Base-by-base conservation (phyloP, 2,888 invertebrate species). In the Philopedon plagiatum region DNA sequence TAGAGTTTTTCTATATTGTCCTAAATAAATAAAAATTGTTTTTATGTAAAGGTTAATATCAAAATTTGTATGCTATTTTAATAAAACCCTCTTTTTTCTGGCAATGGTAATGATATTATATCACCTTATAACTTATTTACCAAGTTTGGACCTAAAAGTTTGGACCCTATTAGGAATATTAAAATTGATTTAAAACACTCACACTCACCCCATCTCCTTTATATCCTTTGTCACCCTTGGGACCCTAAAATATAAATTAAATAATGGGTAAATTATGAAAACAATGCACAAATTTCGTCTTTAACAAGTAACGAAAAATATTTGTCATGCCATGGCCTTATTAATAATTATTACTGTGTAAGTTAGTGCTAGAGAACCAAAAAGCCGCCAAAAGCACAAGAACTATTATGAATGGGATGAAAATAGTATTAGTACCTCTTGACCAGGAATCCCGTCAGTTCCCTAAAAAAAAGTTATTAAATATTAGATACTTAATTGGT, bases 361-460 rank as follows among this genome's bases (percentile, higher is more conserved):
- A 23, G n/a, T 15, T 21, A 19, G n/a, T 23, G 29, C 13, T 34
- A 37, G 57, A 60, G 13, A 56, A 29, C 39, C 34, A 15, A 29
- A 51, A 71, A 54, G 61, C 65, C 19, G 32, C 19, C 61, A 44
- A 62, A 62, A 44, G 61, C 61, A 15, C 44, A 57, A 37, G 56
- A 11, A 9, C 37, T 49, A 51, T 41, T 26, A 37, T 58, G 46
- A 63, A 62, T 67, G 62, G 34, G 39, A 23, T 63, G 57, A 34
- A 46, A 57, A 72, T 60, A 57, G 34, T 60, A 63, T 63, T 70
- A 75, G 69, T 75, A 94, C 94, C 93, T 95, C 94, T 88, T 92
- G 91, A 83, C 96, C 96, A 81, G 96, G 96, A 84, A 96, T 96
- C 83, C 96, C 96, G 86, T 96, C 96, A 75, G 96, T 96, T 82